phyloP scores from a whole-genome alignment of 2,888 invertebrate species.

The Rotaria macrura region DNA sequence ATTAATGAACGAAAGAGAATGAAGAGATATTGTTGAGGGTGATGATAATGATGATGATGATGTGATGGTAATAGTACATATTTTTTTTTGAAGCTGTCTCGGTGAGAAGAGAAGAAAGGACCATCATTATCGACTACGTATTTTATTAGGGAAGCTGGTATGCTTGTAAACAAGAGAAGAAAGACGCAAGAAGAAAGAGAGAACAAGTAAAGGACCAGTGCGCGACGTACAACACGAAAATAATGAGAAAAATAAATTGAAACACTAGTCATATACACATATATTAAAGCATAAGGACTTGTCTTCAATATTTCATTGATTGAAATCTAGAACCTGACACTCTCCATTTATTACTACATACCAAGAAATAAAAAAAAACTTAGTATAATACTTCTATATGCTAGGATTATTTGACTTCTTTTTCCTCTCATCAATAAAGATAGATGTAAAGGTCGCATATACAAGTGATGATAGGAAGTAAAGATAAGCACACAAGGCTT shows the following conservation, averaged over 20 bases:
- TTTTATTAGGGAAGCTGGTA: not conserved
- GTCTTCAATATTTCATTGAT: not conserved
- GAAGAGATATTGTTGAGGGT: not conserved
- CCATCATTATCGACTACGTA: not conserved
- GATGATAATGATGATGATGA: not conserved
- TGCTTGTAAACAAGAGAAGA: not conserved
- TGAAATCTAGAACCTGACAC: not conserved
- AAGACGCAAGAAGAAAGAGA: not conserved
- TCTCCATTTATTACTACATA: not conserved
- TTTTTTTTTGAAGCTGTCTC: not conserved
- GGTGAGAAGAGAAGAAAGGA: not conserved
- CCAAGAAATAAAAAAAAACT: not conserved
- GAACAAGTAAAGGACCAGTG: not conserved
- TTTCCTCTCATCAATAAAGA: not conserved
- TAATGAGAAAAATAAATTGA: not conserved
- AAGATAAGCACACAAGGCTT: not conserved
- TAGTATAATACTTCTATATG: not conserved
- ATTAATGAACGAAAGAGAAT: not conserved
- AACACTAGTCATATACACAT: not conserved
- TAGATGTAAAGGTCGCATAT: not conserved
- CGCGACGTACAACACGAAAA: not conserved
- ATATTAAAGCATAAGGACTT: not conserved
- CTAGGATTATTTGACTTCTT: not conserved
- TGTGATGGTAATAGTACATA: not conserved
- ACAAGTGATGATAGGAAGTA: conserved; percentile 1